These are phyloP conservation scores for Osedax frankpressi DNA, from an alignment of 2,888 invertebrate genomes.

Conservation along the genomic window DNA sequence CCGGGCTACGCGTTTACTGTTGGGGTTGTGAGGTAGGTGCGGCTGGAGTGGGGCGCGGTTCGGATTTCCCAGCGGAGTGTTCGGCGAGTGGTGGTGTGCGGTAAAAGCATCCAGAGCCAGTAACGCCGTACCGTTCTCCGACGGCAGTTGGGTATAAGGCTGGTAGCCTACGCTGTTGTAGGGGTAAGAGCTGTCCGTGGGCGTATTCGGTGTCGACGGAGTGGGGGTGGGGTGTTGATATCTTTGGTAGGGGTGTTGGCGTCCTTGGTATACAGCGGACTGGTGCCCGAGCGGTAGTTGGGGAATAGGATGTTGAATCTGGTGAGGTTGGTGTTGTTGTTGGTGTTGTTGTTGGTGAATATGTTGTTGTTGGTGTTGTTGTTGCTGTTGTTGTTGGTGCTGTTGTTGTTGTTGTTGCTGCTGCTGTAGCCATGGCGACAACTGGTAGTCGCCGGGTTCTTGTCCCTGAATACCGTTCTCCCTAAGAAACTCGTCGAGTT, in stretches of 20 bases:
- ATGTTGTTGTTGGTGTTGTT: background rate
- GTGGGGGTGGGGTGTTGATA: background rate
- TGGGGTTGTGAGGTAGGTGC: background rate
- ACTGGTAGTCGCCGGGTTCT: background rate
- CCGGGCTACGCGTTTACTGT: background rate
- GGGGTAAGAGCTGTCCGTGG: background rate
- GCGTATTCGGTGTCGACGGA: too few species aligned
- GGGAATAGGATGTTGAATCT: background rate
- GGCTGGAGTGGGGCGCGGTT: background rate
- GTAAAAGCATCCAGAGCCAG: background rate
- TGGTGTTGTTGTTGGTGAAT: background rate
- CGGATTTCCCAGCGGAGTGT: background rate
- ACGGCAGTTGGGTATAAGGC: background rate
- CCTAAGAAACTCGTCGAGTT: constrained; percentile 72
- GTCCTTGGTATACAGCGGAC: background rate
- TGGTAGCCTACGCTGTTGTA: background rate
- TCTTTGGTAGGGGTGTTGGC: background rate
- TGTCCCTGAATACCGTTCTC: constrained; percentile 12
- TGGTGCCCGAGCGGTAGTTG: background rate
- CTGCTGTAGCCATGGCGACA: background rate
- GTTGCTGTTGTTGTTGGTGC: too few species aligned
- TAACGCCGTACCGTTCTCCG: background rate
- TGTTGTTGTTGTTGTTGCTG: background rate
- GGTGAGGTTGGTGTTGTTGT: background rate
- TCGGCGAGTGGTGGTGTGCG: background rate